Base-by-base conservation (phyloP, 2,888 invertebrate genomes). In the Chrysotoxum bicinctum region DNA sequence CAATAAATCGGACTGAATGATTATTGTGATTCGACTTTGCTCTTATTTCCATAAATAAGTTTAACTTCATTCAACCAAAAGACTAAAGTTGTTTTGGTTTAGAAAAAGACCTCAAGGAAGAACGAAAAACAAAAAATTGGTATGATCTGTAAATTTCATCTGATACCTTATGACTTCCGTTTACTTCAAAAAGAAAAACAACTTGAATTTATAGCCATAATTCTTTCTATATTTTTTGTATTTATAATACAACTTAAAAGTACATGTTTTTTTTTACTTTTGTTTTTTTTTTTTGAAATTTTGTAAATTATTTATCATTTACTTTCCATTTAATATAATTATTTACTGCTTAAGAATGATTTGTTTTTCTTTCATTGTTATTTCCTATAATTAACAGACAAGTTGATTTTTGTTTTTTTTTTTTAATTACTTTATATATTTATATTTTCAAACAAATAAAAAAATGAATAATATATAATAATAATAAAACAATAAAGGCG, bases 181-280 rank as follows among this genome's bases (percentile, higher is more conserved):
- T 26, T 9, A 14, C 7, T 23, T 0, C 9, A 23, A 50, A 21
- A 35, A 21, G 3, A 35, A 72, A 80, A 32, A 56, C 66, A 76
- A 56, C 7, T n/a, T 35, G 40, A 69, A 32, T 80, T 80, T 85
- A 62, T 85, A 76, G 80, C 85, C 85, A 81, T 85, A 85, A 85
- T 85, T 85, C 85, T 85, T 80, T 85, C 85, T 85, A 85, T 85
- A 85, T 85, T 80, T 58, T 85, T 85, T 85, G 85, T 85, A 85
- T 85, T 85, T 85, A 85, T 85, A 85, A 85, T 85, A 85, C 85
- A 85, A 85, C 85, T 85, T 85, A 85, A 76, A 72, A 85, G 56
- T 85, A 85, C 80, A 85, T 68, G 32, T 77, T 77, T 72, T 77
- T 78, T 69, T 69, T 54, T 32, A 16, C 16, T 54, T 81, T 76